Base-by-base conservation (phyloP, 2,113 vertebrate genomes). In the Actenoides hombroni region DNA sequence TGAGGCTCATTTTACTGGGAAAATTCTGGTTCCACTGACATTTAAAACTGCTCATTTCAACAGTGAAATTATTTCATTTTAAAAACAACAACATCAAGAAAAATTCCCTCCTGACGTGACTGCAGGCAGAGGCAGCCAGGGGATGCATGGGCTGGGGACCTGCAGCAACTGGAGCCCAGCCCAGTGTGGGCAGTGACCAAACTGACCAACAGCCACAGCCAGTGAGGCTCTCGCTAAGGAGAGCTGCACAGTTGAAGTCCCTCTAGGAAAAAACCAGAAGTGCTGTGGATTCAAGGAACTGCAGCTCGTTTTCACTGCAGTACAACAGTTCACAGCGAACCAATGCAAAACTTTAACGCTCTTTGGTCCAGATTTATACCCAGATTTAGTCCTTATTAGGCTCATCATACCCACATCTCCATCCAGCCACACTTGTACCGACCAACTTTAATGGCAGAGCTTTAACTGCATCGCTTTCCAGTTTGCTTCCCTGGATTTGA, bases 81-180 rank as follows among this genome's bases (percentile, higher is more conserved):
- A 11, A 11, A 28, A 54, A 48, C 3, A 25, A n/a, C 71, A 56
- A 1, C 7, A 81, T n/a, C 11, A n/a, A 33, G 46, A 17, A 24
- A 26, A 13, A 2, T 19, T 59, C 7, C 13, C 42, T 67, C 23
- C 56, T 57, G 28, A 1, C 16, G n/a, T 13, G 5, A 9, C 5
- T 3, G 11, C 18, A 3, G 37, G 44, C 61, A 26, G 46, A 0
- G 6, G 33, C 56, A 10, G 54, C 0, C 0, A 0, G 61, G 60
- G 84, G 64, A 10, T 4, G 48, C 26, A 2, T 23, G 0, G 21
- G 54, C 67, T 2, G 1, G 25, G 63, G 0, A 20, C 46, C 80
- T 3, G 64, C 81, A 31, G 64, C 40, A 18, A 75, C 42, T 44
- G 15, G 37, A 17, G 33, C 26, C 5, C 3, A 39, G 54, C 51